Evolutionary conservation across 2,113 vertebrate species (phyloP), one percentile per base, ranked within the genome.

Genomic region (zebrafish (Danio rerio)): DNA sequence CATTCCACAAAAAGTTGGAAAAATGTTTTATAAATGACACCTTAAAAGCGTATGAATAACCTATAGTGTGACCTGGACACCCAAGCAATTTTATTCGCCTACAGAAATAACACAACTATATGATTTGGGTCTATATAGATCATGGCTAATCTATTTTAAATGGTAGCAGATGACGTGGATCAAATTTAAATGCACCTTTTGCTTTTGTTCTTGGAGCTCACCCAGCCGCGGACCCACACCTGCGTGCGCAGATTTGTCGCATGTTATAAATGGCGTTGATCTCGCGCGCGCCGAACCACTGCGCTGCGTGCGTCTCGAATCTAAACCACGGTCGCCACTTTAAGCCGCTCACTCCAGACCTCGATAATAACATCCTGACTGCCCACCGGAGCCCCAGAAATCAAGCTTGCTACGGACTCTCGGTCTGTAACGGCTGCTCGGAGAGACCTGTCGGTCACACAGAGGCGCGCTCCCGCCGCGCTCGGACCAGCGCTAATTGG

Each of bases 351-450:
- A 88, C 55, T 78, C 68, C 80, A 63, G 78, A 78, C 62, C 77
- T 78, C 56, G 43, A 72, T 87, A 87, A 87, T 85, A 78, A 71
- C 78, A 77, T 71, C 65, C 63, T 77, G 59, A 82, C 84, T 49
- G 80, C 66, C 78, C 77, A 74, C 77, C 56, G 18, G 21, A 84
- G 71, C 78, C 18, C 49, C 15, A 52, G 71, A 81, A 85, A 83
- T 85, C 73, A 58, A 71, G 83, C 75, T 69, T 49, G 47, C 75
- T 63, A 73, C 18, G 53, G 79, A 21, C 47, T 53, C 49, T 40
- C 45, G 7, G 20, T 45, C 58, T 73, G 43, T 40, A 50, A 61
- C 6, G 56, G 55, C 49, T 42, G 69, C 81, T 77, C 69, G 15
- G 42, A 7, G 12, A 76, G 59, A 77, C 49, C 76, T 66, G 76